Evolutionary conservation across 2,888 invertebrate genomes (phyloP).

Genomic region (Leptopilina myrica): DNA sequence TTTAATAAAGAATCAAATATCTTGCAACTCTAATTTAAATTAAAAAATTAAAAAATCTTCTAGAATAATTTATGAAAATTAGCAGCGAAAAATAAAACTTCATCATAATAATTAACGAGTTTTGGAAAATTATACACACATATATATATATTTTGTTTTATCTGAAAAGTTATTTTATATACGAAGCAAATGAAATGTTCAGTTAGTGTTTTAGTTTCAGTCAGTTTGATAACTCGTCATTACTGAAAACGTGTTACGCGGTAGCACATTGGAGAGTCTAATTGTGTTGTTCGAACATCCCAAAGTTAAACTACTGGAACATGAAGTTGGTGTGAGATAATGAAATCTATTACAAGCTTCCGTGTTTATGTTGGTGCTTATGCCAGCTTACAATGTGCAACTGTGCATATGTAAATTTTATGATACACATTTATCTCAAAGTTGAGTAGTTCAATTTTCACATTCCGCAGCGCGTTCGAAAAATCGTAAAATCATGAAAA

Average conservation of each 20-base stretch:
- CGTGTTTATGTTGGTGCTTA: slow-evolving; percentile 18
- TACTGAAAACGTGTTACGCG: neutral
- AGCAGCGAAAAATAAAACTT: neutral
- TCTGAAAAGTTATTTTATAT: no score
- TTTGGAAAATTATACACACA: no score
- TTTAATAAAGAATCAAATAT: no score
- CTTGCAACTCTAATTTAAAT: no score
- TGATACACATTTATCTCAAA: neutral
- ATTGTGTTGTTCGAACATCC: slow-evolving; percentile 30
- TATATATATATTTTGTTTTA: no score
- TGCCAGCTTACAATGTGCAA: slow-evolving; percentile 4
- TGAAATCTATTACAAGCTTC: slow-evolving; percentile 27
- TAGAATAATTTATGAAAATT: no score
- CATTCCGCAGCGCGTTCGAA: neutral
- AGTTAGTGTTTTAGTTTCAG: neutral
- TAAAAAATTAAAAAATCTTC: no score
- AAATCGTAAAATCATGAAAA: neutral
- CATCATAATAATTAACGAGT: neutral
- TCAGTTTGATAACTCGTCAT: neutral
- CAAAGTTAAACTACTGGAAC: slow-evolving; percentile 23
- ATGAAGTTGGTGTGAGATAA: slow-evolving; percentile 39
- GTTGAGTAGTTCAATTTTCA: neutral
- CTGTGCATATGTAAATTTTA: slow-evolving; percentile 32
- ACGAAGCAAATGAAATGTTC: neutral
- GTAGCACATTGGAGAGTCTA: slow-evolving; percentile 16